Evolutionary conservation across 2,888 invertebrate species (phyloP), one percentile per base, ranked within the genome.

Genomic region (Rhagium mordax): DNA sequence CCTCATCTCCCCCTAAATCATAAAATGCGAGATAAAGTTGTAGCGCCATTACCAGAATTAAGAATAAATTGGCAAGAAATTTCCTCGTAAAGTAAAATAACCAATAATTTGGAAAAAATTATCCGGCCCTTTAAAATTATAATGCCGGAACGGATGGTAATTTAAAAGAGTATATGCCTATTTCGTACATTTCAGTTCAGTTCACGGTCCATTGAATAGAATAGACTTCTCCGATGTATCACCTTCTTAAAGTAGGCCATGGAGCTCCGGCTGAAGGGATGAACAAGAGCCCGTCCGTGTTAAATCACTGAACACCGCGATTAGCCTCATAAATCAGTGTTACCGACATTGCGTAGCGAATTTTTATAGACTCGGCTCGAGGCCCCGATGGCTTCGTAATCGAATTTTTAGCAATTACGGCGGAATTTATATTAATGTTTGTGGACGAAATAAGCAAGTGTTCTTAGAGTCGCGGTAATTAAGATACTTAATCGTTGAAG

Each of bases 251-350:
- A 51, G 53, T 33, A 65, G 65, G 53, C 51, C 65, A 33, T 15
- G 41, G 53, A 64, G 21, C 15, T n/a, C 3, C 8, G 61, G 20
- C 20, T 41, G 62, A 48, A 20, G 53, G 65, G 65, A 53, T 53
- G 65, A 65, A 65, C 65, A 53, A 53, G 65, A 29, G 18, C 65
- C 65, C 48, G 18, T 53, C 33, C 65, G 53, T 65, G 65, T 71
- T 57, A 65, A 71, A 71, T 71, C 70, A 71, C 59, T 65, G 70
- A 71, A 71, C 65, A 57, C 59, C 47, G 27, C 57, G 70, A 70
- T 70, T 70, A 70, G 48, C 24, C 49, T 29, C 55, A 65, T 71
- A 57, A 71, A 71, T 71, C 70, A 71, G 59, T 18, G 59, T 71
- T 71, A 59, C 64, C 48, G 41, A 49, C 57, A 47, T 21, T 49